Base-by-base conservation (phyloP, 2,113 vertebrate genomes). In the Amphilophus citrinellus region DNA sequence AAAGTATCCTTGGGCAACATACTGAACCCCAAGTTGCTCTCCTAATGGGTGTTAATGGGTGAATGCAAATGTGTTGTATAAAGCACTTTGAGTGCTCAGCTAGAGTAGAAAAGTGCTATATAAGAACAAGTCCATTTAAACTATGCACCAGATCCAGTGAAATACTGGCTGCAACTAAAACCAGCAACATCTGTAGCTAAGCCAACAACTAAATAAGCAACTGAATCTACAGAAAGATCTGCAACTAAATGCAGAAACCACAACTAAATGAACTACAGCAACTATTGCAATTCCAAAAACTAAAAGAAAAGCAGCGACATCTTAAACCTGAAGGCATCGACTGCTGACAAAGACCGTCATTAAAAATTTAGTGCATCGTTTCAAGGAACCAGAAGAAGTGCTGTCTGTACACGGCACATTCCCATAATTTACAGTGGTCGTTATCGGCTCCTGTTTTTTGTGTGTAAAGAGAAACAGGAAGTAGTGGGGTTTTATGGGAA, bases 401-500 rank as follows among this genome's bases (percentile, higher is more conserved):
- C 65, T 2, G 47, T 42, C 71, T 7, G n/a, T 71, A 18, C 39
- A 20, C 13, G 50, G 15, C 27, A 76, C 2, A 7, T 47, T 59
- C n/a, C 27, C 10, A 0, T 73, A 3, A 73, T 13, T 73, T 73
- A 53, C 44, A 73, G 3, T 73, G 66, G 44, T 50, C 3, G 3
- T 73, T 73, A 53, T 53, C 27, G 7, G 44, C 66, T n/a, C 66
- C 66, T 73, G 17, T 71, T 50, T 17, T 71, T 30, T 71, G 2
- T 24, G 10, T 13, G 42, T 42, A 42, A 42, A 42, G 4, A 59
- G 44, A 37, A n/a, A 53, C 65, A 79, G 37, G 59, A 78, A 53
- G 56, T 20, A 66, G 39, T 22, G n/a, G 56, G 79, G 2, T 27
- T 87, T 71, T 61, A 82, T 80, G 79, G 66, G 76, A 87, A 90